phyloP scores from a whole-genome alignment of 2,113 vertebrate species.

The Xerus inauris region DNA sequence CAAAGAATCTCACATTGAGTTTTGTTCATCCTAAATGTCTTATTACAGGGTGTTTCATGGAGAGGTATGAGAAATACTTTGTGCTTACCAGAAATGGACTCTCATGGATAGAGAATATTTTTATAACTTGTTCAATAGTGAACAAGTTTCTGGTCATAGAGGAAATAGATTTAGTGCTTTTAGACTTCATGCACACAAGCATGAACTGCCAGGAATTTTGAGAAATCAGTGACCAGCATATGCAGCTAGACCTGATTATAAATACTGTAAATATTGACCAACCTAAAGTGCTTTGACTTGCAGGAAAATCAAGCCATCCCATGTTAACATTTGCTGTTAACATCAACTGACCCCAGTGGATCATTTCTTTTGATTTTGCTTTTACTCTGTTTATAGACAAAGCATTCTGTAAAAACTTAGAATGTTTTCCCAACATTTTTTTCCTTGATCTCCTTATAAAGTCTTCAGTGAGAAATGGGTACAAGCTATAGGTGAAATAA shows the following conservation, averaged over 20 bases:
- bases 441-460: background rate
- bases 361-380: background rate
- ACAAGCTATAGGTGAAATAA: background rate
- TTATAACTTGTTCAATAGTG: conserved; percentile 55
- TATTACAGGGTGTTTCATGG: conserved; percentile 45
- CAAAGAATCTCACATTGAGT: background rate
- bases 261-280: background rate
- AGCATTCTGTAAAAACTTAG: background rate
- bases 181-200: background rate
- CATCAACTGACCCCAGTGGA: background rate
- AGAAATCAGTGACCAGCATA: background rate
- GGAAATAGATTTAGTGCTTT: conserved; percentile 25
- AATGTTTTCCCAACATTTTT: background rate
- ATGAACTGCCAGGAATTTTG: background rate
- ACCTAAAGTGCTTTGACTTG: background rate
- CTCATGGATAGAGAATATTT: conserved; percentile 3
- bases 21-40: conserved; percentile 49
- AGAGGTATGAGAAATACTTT: conserved; percentile 48
- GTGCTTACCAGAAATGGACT: conserved; percentile 27
- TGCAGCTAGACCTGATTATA: background rate
- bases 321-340: background rate
- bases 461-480: background rate
- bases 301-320: background rate
- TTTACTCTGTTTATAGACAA: background rate
- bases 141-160: conserved; percentile 23